phyloP scores from a whole-genome alignment of 2,113 vertebrate genomes.

The Edolisoma coerulescens region DNA sequence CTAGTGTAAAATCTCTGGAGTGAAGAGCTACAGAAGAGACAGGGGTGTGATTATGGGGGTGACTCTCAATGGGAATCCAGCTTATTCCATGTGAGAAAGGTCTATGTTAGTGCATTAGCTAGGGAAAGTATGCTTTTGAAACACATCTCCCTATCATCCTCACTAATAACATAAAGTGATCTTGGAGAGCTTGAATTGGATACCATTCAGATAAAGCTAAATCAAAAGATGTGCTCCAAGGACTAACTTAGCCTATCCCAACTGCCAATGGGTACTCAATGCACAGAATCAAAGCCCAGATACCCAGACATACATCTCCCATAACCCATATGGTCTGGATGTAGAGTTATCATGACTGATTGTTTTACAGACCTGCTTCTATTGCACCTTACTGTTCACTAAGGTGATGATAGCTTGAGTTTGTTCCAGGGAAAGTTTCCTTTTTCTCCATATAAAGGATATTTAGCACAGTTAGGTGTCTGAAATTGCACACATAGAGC shows the following conservation, averaged over 20 bases:
- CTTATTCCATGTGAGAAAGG: neutral
- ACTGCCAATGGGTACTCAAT: neutral
- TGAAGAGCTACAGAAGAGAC: neutral
- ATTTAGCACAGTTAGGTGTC: neutral
- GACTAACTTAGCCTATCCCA: neutral
- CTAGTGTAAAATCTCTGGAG: neutral
- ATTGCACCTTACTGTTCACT: neutral
- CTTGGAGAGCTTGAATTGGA: neutral
- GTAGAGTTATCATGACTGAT: neutral
- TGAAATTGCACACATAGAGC: neutral
- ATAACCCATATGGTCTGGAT: neutral
- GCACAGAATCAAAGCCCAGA: neutral
- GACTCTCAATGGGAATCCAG: neutral
- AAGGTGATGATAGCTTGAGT: neutral
- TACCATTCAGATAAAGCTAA: neutral
- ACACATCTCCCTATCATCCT: neutral
- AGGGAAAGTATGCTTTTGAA: neutral
- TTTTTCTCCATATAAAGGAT: neutral
- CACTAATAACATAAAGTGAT: neutral
- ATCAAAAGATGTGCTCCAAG: neutral
- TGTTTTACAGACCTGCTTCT: neutral
- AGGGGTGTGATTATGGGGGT: neutral
- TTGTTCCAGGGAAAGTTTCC: neutral
- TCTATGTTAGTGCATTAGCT: neutral
- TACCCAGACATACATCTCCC: neutral